Conservation (phyloP, 2,113 vertebrate species). For the Tapirus terrestris region DNA sequence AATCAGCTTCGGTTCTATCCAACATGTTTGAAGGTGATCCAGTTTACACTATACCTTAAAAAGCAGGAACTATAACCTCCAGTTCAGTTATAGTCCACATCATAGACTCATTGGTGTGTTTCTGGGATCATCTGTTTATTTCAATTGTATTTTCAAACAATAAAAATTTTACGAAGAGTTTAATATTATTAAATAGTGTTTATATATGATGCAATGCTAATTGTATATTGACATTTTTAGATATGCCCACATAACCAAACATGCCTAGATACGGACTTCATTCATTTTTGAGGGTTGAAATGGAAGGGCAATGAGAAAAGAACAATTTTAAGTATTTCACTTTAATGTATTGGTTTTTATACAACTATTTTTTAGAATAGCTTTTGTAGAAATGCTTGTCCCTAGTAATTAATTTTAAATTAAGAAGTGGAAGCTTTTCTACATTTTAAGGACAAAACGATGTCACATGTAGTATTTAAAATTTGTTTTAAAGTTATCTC, state of each 20-base stretch:
- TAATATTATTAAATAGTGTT: background rate
- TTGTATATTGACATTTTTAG: background rate
- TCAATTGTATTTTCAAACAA: slow-evolving; percentile 35
- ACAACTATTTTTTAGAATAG: background rate
- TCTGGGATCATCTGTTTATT: background rate
- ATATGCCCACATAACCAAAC: background rate
- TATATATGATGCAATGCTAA: background rate
- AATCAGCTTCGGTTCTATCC: slow-evolving; percentile 46
- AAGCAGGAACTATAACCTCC: background rate
- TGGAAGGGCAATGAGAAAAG: background rate
- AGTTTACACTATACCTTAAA: background rate
- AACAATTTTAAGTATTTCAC: background rate
- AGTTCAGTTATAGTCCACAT: background rate
- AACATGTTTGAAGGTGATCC: slow-evolving; percentile 41
- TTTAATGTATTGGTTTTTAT: background rate
- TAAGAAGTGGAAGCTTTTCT: background rate
- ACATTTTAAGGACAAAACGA: background rate
- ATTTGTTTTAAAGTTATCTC: background rate
- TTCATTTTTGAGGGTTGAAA: background rate
- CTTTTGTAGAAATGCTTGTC: background rate
- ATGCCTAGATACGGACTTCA: background rate
- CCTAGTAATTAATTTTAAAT: background rate
- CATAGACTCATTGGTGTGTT: background rate
- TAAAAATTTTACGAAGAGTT: background rate
- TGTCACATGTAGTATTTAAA: background rate